A percentile compares a stretch with the other conserved stretches of the same genome.
Evolutionary conservation across 2,888 invertebrate genomes (phyloP).

Genomic region (Lysandra coridon): DNA sequence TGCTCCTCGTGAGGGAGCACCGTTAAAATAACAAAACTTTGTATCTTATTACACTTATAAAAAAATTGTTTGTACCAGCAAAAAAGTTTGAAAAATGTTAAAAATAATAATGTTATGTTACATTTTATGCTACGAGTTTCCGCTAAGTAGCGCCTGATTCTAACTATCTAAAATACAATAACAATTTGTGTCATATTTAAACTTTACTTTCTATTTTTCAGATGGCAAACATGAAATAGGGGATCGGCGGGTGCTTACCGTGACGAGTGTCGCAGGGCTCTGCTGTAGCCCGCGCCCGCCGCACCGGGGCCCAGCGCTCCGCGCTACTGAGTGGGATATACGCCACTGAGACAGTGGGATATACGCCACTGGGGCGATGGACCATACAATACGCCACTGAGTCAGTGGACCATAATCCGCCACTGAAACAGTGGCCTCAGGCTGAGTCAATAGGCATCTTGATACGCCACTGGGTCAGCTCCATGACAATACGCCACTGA

Average conservation of each 20-base stretch:
- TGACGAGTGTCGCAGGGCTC: conserved; percentile 68
- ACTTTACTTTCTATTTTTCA: conserved; percentile 60
- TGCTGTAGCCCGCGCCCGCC: conserved; percentile 59
- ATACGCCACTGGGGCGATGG: not conserved
- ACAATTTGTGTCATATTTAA: not conserved
- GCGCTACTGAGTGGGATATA: conserved; percentile 18
- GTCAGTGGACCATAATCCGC: not conserved
- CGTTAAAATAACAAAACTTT: too few relatives aligned
- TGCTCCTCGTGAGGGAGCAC: too few relatives aligned
- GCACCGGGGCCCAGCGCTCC: conserved; percentile 3
- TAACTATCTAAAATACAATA: not conserved
- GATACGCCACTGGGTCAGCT: not conserved
- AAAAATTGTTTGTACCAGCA: too few relatives aligned
- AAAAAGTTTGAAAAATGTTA: too few relatives aligned
- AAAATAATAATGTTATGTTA: too few relatives aligned
- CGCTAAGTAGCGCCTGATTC: too few relatives aligned
- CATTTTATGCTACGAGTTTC: too few relatives aligned
- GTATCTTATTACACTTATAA: too few relatives aligned
- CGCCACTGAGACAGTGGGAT: not conserved
- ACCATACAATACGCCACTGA: not conserved
- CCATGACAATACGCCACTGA: not conserved
- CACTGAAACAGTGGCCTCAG: not conserved
- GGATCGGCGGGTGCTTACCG: conserved; percentile 68
- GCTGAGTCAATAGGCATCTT: not conserved
- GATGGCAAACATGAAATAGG: conserved; percentile 79